Evolutionary conservation across 2,888 invertebrate genomes (phyloP).

Genomic region (Cryptosula pallasiana): DNA sequence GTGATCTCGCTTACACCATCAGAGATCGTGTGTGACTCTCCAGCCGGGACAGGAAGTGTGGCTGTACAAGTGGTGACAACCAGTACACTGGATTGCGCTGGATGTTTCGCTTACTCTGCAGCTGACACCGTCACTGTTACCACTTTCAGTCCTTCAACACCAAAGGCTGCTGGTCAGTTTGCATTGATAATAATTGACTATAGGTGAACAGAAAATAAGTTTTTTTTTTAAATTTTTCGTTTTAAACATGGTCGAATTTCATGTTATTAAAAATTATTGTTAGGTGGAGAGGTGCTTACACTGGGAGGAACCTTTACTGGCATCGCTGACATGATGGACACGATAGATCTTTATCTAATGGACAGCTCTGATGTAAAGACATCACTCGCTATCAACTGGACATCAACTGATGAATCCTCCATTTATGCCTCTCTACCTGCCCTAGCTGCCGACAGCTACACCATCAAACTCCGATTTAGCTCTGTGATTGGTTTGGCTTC

Average conservation of each 20-base stretch:
- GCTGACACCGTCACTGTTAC: background rate
- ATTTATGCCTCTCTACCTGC: background rate
- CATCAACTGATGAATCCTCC: background rate
- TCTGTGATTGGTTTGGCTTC: background rate
- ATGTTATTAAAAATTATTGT: no score
- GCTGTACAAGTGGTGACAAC: background rate
- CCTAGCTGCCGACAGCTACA: background rate
- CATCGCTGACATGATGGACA: background rate
- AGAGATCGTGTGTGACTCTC: background rate
- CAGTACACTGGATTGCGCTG: background rate
- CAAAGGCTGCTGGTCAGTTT: conserved; percentile 2
- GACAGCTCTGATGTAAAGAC: background rate
- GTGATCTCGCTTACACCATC: background rate
- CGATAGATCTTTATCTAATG: background rate
- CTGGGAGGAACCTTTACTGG: background rate
- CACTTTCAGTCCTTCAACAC: background rate
- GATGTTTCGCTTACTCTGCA: background rate
- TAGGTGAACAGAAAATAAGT: no score
- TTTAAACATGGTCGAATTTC: no score
- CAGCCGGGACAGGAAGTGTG: background rate
- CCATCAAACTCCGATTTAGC: background rate
- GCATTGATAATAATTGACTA: no score
- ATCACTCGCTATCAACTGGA: background rate
- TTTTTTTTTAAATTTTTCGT: no score
- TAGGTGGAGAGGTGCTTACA: background rate